Conservation (phyloP, 2,888 invertebrate species). For the Acanthosoma haemorrhoidale region DNA sequence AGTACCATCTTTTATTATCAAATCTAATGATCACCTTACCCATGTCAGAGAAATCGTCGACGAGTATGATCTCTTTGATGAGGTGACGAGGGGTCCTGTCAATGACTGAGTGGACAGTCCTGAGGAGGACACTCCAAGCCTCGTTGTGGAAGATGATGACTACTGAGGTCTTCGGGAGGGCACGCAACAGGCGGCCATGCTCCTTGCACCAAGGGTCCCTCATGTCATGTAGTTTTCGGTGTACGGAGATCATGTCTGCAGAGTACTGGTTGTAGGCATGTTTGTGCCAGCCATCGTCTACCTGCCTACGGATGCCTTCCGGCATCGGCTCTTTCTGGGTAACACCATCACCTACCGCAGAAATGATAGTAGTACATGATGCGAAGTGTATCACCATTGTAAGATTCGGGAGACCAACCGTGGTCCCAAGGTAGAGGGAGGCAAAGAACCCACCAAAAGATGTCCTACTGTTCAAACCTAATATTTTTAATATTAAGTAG, state of each 20-base stretch:
- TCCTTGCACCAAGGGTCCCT: conserved; percentile 64
- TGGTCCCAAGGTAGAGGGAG: too few relatives aligned
- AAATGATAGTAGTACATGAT: too few relatives aligned
- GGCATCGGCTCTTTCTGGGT: too few relatives aligned
- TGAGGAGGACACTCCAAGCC: conserved; percentile 92
- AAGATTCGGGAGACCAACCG: too few relatives aligned
- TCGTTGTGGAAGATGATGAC: conserved; percentile 98
- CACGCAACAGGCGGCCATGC: conserved; percentile 53
- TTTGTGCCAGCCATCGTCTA: conserved; percentile 92
- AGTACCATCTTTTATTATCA: too few relatives aligned
- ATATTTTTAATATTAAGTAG: too few relatives aligned
- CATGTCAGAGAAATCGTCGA: conserved; percentile 95
- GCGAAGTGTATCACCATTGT: too few relatives aligned
- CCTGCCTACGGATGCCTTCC: conserved; percentile 78
- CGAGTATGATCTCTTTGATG: conserved; percentile 88
- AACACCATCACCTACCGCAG: too few relatives aligned
- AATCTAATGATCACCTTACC: conserved; percentile 71
- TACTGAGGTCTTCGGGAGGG: conserved; percentile 81
- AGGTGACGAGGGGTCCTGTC: conserved; percentile 86
- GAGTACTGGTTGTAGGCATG: conserved; percentile 99
- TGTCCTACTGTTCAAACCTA: too few relatives aligned
- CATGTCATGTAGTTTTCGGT: conserved; percentile 86
- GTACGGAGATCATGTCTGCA: conserved; percentile 94
- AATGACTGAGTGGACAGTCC: conserved; percentile 93
- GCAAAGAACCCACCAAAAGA: too few relatives aligned